Evolutionary conservation across 2,797 vertebrate species (phyloP).

Genomic region (Sus cebifrons): DNA sequence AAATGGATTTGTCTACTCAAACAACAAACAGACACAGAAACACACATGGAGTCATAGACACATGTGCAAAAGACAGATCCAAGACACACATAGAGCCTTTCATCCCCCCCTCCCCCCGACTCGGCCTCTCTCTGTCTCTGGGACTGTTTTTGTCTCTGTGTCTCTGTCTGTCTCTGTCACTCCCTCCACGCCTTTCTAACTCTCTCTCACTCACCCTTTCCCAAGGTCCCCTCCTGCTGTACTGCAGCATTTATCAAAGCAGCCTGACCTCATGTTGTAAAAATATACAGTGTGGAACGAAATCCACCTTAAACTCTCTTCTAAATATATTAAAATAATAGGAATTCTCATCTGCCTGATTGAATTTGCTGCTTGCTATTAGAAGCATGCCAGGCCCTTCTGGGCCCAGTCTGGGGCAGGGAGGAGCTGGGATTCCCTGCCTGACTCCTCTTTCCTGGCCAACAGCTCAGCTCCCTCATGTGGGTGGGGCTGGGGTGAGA

Average conservation of each 20-base stretch:
- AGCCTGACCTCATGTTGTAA: constrained; percentile 80
- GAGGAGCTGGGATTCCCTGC: constrained; percentile 79
- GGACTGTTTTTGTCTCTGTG: not conserved
- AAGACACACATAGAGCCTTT: not conserved
- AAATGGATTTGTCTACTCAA: constrained; percentile 82
- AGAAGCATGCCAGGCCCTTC: constrained; percentile 79
- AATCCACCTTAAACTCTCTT: constrained; percentile 75
- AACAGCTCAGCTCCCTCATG: constrained; percentile 18
- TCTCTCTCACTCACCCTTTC: constrained; percentile 69
- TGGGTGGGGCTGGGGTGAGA: not conserved
- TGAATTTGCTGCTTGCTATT: constrained; percentile 80
- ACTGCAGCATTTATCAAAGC: constrained; percentile 78
- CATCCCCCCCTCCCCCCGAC: not conserved
- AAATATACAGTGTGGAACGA: constrained; percentile 77
- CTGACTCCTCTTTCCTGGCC: constrained; percentile 61
- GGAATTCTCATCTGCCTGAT: constrained; percentile 73
- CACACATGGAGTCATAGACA: constrained; percentile 43
- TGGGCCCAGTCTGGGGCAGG: constrained; percentile 50
- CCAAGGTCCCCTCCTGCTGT: constrained; percentile 70
- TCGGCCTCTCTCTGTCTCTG: not conserved
- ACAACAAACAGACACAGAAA: constrained; percentile 84
- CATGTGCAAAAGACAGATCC: constrained; percentile 66
- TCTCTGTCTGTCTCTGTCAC: not conserved
- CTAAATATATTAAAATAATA: constrained; percentile 81
- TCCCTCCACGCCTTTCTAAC: not conserved